These are phyloP conservation scores for Scaptodrosophila lebanonensis DNA, from an alignment of 1,140 invertebrate genomes.

Conservation along the genomic window DNA sequence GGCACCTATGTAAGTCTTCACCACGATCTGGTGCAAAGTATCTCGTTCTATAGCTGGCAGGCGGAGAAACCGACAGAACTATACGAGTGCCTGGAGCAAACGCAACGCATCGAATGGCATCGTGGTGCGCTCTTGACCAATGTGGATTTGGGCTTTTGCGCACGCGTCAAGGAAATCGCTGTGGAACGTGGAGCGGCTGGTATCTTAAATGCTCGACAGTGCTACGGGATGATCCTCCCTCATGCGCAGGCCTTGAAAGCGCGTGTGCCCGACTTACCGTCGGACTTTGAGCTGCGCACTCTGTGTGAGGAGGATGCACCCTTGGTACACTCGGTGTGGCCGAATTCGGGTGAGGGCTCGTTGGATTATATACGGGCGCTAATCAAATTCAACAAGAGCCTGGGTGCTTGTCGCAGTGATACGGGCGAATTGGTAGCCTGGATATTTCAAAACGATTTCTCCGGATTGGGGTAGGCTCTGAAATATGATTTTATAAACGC, in stretches of 20 bases:
- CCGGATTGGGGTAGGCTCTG: constrained; percentile 49
- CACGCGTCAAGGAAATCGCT: constrained; percentile 41
- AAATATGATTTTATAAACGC: too few species aligned
- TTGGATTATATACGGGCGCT: constrained; percentile 50
- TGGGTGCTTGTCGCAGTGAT: constrained; percentile 48
- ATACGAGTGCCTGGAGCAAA: constrained; percentile 52
- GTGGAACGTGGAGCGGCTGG: constrained; percentile 13
- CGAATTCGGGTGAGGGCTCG: constrained; percentile 66
- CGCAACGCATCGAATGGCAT: constrained; percentile 52
- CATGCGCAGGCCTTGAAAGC: constrained; percentile 11
- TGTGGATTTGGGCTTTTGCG: constrained; percentile 38
- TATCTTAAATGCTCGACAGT: constrained; percentile 39
- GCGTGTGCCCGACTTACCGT: constrained; percentile 35
- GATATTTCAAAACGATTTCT: constrained; percentile 71
- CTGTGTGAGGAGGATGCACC: constrained; percentile 43
- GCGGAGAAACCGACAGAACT: constrained; percentile 28
- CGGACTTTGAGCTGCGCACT: constrained; percentile 47
- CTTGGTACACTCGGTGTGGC: constrained; percentile 49
- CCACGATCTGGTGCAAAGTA: constrained; percentile 61
- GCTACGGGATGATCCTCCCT: constrained; percentile 46
- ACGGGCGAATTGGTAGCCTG: constrained; percentile 54
- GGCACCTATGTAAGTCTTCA: constrained; percentile 68
- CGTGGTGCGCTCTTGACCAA: constrained; percentile 60
- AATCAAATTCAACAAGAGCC: constrained; percentile 43
- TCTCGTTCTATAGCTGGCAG: constrained; percentile 65